Percentiles rank a stretch among this genome's conserved stretches.
Evolutionary conservation across 2,888 invertebrate genomes (phyloP).

Genomic region (Cryptus armator): DNA sequence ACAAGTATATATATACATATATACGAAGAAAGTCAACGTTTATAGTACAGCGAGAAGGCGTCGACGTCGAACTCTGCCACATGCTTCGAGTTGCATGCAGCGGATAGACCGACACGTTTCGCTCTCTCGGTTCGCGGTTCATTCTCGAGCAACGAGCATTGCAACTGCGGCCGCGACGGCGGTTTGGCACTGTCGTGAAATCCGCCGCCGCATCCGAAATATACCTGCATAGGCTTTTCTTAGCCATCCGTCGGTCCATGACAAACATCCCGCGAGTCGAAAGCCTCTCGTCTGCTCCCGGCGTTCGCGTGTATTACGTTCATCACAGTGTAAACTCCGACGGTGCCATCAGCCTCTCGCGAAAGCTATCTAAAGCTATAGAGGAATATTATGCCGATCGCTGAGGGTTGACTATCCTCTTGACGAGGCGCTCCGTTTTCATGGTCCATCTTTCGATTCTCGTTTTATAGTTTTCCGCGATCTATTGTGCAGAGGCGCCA

Average conservation of each 20-base stretch:
- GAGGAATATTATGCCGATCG: not conserved
- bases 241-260: conserved; percentile 68
- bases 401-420: conserved; percentile 12
- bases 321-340: conserved; percentile 17
- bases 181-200: conserved; percentile 68
- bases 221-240: conserved; percentile 72
- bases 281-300: conserved; percentile 10
- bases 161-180: conserved; percentile 38
- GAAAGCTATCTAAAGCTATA: not conserved
- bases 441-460: not conserved
- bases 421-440: not conserved
- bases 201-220: conserved; percentile 70
- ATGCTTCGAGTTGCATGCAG: conserved; percentile 34
- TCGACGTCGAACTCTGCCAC: conserved; percentile 55
- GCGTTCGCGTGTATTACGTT: conserved; percentile 18
- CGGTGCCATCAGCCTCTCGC: conserved; percentile 23
- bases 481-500: no score
- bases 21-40: not conserved
- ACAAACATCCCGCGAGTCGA: conserved; percentile 63
- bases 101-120: conserved; percentile 14
- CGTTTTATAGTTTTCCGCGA: no score
- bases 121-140: conserved; percentile 23
- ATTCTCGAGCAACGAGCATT: conserved; percentile 50
- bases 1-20: not conserved
- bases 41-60: conserved; percentile 14